Evolutionary conservation across 2,888 invertebrate genomes (phyloP).

Genomic region (Agrenia bidenticulata): DNA sequence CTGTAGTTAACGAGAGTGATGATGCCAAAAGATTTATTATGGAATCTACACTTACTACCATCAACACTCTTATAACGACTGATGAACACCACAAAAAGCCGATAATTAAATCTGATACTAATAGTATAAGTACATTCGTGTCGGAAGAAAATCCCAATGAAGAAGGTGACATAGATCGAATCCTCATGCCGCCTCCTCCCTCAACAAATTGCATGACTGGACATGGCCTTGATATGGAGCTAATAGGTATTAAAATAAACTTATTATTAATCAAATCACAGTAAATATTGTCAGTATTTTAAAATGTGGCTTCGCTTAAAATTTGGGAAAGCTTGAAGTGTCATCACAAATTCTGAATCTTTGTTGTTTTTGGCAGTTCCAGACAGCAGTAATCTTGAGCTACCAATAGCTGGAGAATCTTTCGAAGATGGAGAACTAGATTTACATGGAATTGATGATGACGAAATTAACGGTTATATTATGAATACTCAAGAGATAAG

Average conservation of each 20-base stretch:
- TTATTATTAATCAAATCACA: too few species aligned
- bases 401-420: too few species aligned
- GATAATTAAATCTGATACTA: slow-evolving; percentile 4
- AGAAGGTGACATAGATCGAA: slow-evolving; percentile 42
- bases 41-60: slow-evolving; percentile 59
- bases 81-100: neutral
- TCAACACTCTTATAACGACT: slow-evolving; percentile 57
- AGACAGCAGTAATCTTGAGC: too few species aligned
- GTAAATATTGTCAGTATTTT: slow-evolving; percentile 2
- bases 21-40: slow-evolving; percentile 59
- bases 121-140: slow-evolving; percentile 24
- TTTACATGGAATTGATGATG: slow-evolving; percentile 78
- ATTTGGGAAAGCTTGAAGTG: too few species aligned
- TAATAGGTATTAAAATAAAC: too few species aligned
- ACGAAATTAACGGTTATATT: slow-evolving; percentile 84
- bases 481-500: slow-evolving; percentile 76
- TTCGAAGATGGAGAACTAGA: slow-evolving; percentile 63
- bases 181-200: slow-evolving; percentile 51
- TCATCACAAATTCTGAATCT: too few species aligned
- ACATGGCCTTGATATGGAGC: neutral
- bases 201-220: slow-evolving; percentile 10
- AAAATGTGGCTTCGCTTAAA: neutral
- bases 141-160: slow-evolving; percentile 50
- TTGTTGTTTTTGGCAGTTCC: too few species aligned
- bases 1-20: slow-evolving; percentile 54